Evolutionary conservation across 1,140 invertebrate genomes (phyloP).

Genomic region (Philaenus spumarius): DNA sequence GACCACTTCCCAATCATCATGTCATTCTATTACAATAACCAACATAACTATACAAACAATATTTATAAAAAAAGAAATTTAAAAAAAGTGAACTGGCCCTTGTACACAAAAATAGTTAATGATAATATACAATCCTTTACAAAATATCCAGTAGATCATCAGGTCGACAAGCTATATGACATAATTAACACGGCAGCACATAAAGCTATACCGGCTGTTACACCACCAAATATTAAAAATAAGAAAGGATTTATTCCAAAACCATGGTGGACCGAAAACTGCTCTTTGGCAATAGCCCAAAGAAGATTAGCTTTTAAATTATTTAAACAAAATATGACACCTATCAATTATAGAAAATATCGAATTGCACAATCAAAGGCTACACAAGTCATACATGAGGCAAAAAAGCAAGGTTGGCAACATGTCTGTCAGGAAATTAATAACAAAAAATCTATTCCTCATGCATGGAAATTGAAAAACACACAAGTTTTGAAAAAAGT

Average conservation of each 20-base stretch:
- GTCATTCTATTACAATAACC: not conserved
- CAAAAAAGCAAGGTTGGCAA: not conserved
- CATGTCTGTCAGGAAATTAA: not conserved
- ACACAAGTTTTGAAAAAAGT: not conserved
- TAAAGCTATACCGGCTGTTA: not conserved
- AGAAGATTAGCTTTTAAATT: not conserved
- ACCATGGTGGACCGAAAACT: not conserved
- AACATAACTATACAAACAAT: not conserved
- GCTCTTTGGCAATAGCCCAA: not conserved
- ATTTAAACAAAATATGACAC: conserved; percentile 3
- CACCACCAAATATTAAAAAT: not conserved
- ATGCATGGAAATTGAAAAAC: no score
- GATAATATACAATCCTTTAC: not conserved
- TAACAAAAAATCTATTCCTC: not conserved
- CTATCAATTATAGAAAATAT: not conserved
- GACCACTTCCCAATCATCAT: conserved; percentile 1
- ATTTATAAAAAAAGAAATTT: not conserved
- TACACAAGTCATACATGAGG: not conserved
- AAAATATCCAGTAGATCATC: no score
- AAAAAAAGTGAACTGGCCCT: not conserved
- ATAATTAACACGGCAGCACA: not conserved
- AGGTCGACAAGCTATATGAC: not conserved
- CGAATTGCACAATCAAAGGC: not conserved
- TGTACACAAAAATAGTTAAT: not conserved
- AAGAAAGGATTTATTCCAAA: not conserved